These are phyloP conservation scores for Magallana gigas DNA, from an alignment of 1,140 invertebrate species.

Conservation along the genomic window DNA sequence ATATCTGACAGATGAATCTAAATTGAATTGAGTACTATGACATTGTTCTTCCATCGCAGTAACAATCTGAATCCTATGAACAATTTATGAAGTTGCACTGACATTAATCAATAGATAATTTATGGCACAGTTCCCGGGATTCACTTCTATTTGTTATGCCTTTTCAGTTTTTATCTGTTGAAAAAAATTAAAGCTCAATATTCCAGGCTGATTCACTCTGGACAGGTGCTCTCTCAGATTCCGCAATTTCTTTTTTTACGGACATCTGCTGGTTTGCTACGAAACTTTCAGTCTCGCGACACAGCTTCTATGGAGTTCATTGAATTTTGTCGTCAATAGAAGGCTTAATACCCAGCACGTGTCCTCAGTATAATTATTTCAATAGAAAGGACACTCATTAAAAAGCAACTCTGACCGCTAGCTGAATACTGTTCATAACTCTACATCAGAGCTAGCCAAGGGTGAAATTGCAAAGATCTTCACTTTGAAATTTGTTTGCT, in stretches of 20 bases:
- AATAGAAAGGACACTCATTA: slow-evolving; percentile 16
- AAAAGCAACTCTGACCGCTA: slow-evolving; percentile 4
- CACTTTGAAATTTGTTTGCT: slow-evolving; percentile 16
- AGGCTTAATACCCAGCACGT: slow-evolving; percentile 20
- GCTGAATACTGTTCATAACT: neutral
- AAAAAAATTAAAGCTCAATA: slow-evolving; percentile 23
- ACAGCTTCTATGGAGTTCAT: neutral
- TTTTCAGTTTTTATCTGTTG: slow-evolving; percentile 29
- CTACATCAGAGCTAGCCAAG: slow-evolving; percentile 13
- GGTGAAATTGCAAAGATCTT: slow-evolving; percentile 20
- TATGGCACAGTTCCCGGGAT: neutral
- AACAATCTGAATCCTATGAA: neutral
- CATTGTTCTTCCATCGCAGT: neutral
- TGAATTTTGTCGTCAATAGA: slow-evolving; percentile 8
- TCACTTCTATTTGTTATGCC: slow-evolving; percentile 15
- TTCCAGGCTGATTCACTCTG: neutral
- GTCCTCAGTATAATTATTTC: slow-evolving; percentile 9
- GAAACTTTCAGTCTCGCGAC: neutral
- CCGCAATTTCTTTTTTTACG: neutral
- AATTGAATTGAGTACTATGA: neutral
- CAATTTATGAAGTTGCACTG: slow-evolving; percentile 28
- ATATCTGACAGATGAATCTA: slow-evolving; percentile 1
- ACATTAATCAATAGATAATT: slow-evolving; percentile 19
- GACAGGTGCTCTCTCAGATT: slow-evolving; percentile 19
- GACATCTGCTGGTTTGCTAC: neutral